These are phyloP conservation scores for Druceiella hillmani DNA, from an alignment of 2,888 invertebrate species.

Conservation along the genomic window DNA sequence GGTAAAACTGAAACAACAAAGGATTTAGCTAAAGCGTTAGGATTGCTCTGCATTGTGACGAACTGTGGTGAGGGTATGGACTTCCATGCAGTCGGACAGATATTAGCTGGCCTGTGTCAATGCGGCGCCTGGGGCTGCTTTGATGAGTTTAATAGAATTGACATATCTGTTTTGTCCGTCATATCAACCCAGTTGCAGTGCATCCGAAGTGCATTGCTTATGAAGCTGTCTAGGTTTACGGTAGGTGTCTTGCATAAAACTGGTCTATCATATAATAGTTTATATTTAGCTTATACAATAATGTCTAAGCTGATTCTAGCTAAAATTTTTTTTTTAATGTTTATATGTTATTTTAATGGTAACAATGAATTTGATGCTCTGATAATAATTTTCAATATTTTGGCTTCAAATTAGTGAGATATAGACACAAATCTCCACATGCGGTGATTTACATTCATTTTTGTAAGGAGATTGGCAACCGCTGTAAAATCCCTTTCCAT, in stretches of 20 bases:
- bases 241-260: slow-evolving; percentile 52
- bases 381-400: too few relatives aligned
- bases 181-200: slow-evolving; percentile 90
- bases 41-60: slow-evolving; percentile 76
- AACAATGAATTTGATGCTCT: too few relatives aligned
- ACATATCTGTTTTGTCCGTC: slow-evolving; percentile 86
- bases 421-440: too few relatives aligned
- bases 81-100: slow-evolving; percentile 70
- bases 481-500: too few relatives aligned
- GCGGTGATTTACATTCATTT: too few relatives aligned
- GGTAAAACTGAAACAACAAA: slow-evolving; percentile 92
- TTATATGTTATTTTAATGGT: too few relatives aligned
- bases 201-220: slow-evolving; percentile 76
- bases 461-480: too few relatives aligned
- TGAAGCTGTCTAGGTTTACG: slow-evolving; percentile 68
- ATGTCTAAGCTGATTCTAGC: too few relatives aligned
- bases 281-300: too few relatives aligned
- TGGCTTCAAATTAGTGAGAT: too few relatives aligned
- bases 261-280: background rate
- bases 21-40: slow-evolving; percentile 87
- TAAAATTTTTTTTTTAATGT: too few relatives aligned
- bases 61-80: slow-evolving; percentile 95
- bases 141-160: slow-evolving; percentile 92
- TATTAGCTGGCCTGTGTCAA: slow-evolving; percentile 65
- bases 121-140: slow-evolving; percentile 96